Base-by-base conservation (phyloP, 2,888 invertebrate genomes). In the Aphodius sticticus region DNA sequence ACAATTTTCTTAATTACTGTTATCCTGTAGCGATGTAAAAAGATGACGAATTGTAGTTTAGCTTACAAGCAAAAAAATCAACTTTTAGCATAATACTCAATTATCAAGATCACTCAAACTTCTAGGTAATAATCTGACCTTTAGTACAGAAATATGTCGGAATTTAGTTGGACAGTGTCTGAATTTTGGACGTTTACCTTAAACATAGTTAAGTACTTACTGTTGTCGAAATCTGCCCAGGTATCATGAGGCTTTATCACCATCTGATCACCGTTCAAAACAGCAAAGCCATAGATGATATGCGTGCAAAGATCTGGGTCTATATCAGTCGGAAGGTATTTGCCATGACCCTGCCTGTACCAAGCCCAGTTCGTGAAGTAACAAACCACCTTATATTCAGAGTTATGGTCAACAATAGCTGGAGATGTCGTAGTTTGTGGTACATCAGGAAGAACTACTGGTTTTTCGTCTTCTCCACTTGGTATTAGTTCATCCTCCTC, bases 311-410 rank as follows among this genome's bases (percentile, higher is more conserved):
- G 91, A 74, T 95, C 93, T 0, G 95, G 92, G 86, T 97, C 95
- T 75, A 97, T 96, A 86, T 97, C 94, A 81, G 93, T 93, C 0
- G 97, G 97, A 15, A 95, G 88, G 86, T 92, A 97, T 88, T 96
- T 96, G 16, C 96, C 96, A 80, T 93, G 91, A 0, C 94, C 94
- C 85, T 95, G 96, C 83, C 96, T 93, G 89, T 97, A 97, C 96
- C 96, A 97, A 36, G 97, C 96, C 97, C 97, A 97, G 86, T 97
- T 97, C 0, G 97, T 97, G 87, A 96, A 97, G 87, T 97, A 97
- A 86, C 97, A 97, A 5, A 97, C 94, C 0, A 97, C 94, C 90
- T 96, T 97, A 85, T 92, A 96, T 72, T 86, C 85, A 6, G 87
- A 86, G 78, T 84, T 83, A 12, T 81, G 80, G 79, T 88, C 86